Conservation (phyloP, 2,113 vertebrate genomes). For the Pteropus alecto region DNA sequence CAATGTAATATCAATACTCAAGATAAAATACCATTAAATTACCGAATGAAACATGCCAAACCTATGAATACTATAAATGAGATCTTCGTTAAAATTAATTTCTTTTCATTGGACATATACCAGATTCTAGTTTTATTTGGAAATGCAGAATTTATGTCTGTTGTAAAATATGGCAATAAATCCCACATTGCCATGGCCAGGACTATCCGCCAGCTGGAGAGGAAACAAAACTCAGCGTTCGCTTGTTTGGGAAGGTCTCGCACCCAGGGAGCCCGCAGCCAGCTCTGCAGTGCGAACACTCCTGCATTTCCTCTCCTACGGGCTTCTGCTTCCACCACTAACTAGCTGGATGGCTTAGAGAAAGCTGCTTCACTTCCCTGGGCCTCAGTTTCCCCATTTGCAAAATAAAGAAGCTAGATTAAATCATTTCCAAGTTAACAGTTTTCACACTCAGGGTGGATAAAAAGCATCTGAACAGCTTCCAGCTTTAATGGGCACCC, state of each 20-base stretch:
- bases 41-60: background rate
- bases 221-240: background rate
- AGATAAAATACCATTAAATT: slow-evolving; percentile 48
- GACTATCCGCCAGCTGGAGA: background rate
- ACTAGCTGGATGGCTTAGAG: background rate
- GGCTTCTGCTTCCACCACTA: background rate
- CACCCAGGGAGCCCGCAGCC: background rate
- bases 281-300: background rate
- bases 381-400: background rate
- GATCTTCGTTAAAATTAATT: slow-evolving; percentile 45
- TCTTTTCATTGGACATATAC: slow-evolving; percentile 35
- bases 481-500: background rate
- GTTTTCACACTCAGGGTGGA: background rate
- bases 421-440: background rate
- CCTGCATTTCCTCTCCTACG: background rate
- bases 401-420: background rate
- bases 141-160: slow-evolving; percentile 35
- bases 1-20: background rate
- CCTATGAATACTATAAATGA: slow-evolving; percentile 23
- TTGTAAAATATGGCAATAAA: slow-evolving; percentile 53
- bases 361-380: background rate
- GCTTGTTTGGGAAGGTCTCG: background rate
- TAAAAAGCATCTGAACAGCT: background rate
- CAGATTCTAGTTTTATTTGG: slow-evolving; percentile 25
- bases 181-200: background rate